Evolutionary conservation across 1,140 invertebrate species (phyloP).

Genomic region (Ctenoplectra terminalis): DNA sequence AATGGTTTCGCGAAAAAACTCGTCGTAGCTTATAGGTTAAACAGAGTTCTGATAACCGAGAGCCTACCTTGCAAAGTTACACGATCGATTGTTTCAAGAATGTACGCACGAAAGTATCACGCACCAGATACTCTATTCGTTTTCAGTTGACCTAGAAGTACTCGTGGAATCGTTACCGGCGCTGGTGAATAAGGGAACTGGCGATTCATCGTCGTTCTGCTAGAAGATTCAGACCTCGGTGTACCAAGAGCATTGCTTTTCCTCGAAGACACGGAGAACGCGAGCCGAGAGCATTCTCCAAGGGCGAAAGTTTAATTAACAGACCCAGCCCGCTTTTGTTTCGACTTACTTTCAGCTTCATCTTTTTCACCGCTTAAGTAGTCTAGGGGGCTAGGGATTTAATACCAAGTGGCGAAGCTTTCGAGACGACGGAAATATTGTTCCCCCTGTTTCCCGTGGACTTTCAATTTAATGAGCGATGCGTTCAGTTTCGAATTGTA

Average conservation of each 20-base stretch:
- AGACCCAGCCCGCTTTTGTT: constrained; percentile 3
- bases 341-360: constrained; percentile 30
- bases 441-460: not conserved
- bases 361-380: not conserved
- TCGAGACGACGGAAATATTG: not conserved
- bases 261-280: constrained; percentile 3
- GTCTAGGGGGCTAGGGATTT: not conserved
- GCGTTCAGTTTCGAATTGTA: not conserved
- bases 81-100: not conserved
- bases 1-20: too few relatives aligned
- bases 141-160: not conserved
- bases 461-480: not conserved
- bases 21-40: too few relatives aligned
- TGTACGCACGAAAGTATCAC: constrained; percentile 5
- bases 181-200: not conserved
- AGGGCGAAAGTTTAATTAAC: constrained; percentile 33
- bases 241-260: constrained; percentile 8
- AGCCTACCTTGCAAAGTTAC: too few relatives aligned
- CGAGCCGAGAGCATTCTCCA: not conserved
- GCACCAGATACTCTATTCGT: not conserved
- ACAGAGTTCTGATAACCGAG: too few relatives aligned
- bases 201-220: not conserved
- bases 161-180: constrained; percentile 1
- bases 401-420: constrained; percentile 22
- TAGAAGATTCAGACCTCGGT: not conserved